Evolutionary conservation across 2,113 vertebrate genomes (phyloP).

Genomic region (Excalfactoria chinensis): DNA sequence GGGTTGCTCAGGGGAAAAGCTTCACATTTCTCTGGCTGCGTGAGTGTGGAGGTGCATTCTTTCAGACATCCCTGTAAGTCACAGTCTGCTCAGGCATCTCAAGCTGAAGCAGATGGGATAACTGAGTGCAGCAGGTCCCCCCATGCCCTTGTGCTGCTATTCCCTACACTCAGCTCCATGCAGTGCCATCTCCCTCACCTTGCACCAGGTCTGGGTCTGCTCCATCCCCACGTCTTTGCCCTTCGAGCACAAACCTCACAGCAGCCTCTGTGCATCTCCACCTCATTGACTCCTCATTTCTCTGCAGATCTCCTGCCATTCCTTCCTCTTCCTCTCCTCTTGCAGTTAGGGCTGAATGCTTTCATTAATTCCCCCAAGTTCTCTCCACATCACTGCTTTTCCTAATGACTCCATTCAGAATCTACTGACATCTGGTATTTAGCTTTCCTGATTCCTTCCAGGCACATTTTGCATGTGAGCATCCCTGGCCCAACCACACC

Average conservation of each 20-base stretch:
- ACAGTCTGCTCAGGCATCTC: not conserved
- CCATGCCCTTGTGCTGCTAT: not conserved
- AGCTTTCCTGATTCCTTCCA: not conserved
- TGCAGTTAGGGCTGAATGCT: not conserved
- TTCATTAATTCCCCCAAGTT: not conserved
- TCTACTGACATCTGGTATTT: not conserved
- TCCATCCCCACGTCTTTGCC: not conserved
- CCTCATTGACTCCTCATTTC: slow-evolving; percentile 37
- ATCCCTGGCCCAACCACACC: fast-evolving
- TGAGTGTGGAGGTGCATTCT: not conserved
- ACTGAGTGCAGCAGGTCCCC: not conserved
- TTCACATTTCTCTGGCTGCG: not conserved
- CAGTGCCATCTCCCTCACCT: not conserved
- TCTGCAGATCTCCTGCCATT: not conserved
- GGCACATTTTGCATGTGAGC: not conserved
- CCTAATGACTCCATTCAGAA: slow-evolving; percentile 20
- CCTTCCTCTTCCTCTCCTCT: not conserved
- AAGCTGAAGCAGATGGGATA: not conserved
- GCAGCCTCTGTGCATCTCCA: not conserved
- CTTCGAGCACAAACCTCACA: not conserved
- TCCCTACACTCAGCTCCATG: not conserved
- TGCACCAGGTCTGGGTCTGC: not conserved
- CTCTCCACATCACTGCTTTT: slow-evolving; percentile 23
- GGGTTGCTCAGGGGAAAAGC: not conserved
- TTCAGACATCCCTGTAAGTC: fast-evolving